Base-by-base conservation (phyloP, 2,113 vertebrate genomes). In the Steatornis caripensis region DNA sequence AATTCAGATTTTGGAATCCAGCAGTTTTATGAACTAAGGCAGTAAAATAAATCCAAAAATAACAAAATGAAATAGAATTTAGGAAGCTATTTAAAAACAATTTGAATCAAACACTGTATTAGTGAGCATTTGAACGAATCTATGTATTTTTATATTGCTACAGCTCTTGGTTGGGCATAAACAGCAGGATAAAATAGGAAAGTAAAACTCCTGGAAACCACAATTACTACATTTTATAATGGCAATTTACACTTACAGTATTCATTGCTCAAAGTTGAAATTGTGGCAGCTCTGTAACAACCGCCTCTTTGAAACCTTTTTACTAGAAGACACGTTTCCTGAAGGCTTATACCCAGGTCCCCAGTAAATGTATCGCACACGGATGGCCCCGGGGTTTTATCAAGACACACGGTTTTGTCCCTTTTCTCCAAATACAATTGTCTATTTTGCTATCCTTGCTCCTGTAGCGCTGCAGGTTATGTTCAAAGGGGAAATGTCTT, bases 31-130 rank as follows among this genome's bases (percentile, higher is more conserved):
- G 77, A 95, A 94, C 87, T 82, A 46, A 91, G 93, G 76, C 78
- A 72, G 79, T 68, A 85, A n/a, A n/a, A 97, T 95, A 97, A 96
- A 96, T 96, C 58, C 74, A 46, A 89, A 93, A 95, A 90, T 85
- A 94, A 93, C 69, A 82, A 91, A 90, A 84, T 53, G 36, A 93
- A 95, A 76, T 60, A 88, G 69, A 83, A 64, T 89, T 85, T 84
- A 93, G 70, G 65, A 90, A 95, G 89, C 76, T 81, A 83, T 94
- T 95, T 96, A 48, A 95, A 90, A 95, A 27, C 84, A 85, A 87
- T 96, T 92, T 84, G 91, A 96, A 93, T 94, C 96, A 97, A 95
- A 61, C n/a, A 76, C 79, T n/a, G 43, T 84, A 93, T 96, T 88
- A 94, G 60, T 32, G 65, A 93, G 69, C 70, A 41, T 57, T 89